Percentiles rank a stretch among this genome's conserved stretches.
Conservation (phyloP, 1,140 invertebrate genomes). For the Campoletis sonorensis region DNA sequence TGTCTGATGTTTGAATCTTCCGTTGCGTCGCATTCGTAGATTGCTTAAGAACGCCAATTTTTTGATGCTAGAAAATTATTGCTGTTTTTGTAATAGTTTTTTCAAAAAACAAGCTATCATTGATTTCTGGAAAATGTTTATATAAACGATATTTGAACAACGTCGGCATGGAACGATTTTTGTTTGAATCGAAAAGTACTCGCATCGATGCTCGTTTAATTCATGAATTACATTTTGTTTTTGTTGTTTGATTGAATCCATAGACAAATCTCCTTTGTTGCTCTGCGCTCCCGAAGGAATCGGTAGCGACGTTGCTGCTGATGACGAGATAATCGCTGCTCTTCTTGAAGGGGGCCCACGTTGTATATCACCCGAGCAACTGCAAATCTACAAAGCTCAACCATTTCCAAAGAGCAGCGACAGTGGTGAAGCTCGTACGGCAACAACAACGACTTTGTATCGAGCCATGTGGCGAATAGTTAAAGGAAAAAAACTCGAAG, state of each 20-base stretch:
- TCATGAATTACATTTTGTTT: too few relatives aligned
- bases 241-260: not conserved
- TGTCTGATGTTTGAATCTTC: too few relatives aligned
- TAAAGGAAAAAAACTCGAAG: slow-evolving; percentile 83
- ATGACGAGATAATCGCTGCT: slow-evolving; percentile 67
- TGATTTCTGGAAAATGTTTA: too few relatives aligned
- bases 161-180: too few relatives aligned
- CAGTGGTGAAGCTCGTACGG: slow-evolving; percentile 47
- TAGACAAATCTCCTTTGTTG: slow-evolving; percentile 86
- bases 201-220: too few relatives aligned
- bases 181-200: too few relatives aligned
- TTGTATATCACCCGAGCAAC: slow-evolving; percentile 67
- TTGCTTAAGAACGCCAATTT: too few relatives aligned
- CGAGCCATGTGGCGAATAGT: slow-evolving; percentile 76
- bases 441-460: slow-evolving; percentile 65
- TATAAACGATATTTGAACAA: too few relatives aligned
- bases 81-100: too few relatives aligned
- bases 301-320: slow-evolving; percentile 67
- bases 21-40: too few relatives aligned
- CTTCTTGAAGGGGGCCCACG: slow-evolving; percentile 69
- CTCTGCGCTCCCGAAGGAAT: slow-evolving; percentile 79
- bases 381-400: slow-evolving; percentile 71
- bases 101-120: too few relatives aligned
- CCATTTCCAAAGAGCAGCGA: slow-evolving; percentile 65
- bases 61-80: too few relatives aligned